phyloP scores from a whole-genome alignment of 2,113 vertebrate species.

The Melanocharis versteri region DNA sequence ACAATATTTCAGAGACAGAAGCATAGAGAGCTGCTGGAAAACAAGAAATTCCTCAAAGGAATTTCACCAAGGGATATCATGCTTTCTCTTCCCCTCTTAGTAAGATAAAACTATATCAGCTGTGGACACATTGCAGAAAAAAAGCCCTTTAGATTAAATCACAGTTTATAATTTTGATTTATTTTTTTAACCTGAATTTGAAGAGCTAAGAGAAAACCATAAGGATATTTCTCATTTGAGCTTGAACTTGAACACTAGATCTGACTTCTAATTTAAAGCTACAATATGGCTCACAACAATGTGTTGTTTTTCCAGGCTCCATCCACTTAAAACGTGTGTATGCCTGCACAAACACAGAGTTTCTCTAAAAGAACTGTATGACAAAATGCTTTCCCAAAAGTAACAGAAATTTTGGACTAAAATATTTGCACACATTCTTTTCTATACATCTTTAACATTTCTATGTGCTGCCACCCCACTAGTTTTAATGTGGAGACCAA shows the following conservation, averaged over 20 bases:
- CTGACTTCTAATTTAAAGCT: not conserved
- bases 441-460: not conserved
- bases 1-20: not conserved
- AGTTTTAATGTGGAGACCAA: not conserved
- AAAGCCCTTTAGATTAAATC: accelerated
- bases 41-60: not conserved
- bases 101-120: not conserved
- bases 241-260: not conserved
- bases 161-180: not conserved
- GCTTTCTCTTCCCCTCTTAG: accelerated
- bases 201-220: not conserved
- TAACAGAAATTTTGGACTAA: not conserved
- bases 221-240: not conserved
- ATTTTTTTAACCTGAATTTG: not conserved
- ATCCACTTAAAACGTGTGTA: not conserved
- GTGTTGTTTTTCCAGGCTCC: not conserved
- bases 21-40: not conserved
- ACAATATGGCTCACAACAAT: not conserved
- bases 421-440: not conserved
- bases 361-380: not conserved
- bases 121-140: not conserved
- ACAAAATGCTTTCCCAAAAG: not conserved
- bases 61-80: not conserved
- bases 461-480: not conserved
- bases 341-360: not conserved